Base-by-base conservation (phyloP, 23 tunicate species). In the Trididemnum miniatum region DNA sequence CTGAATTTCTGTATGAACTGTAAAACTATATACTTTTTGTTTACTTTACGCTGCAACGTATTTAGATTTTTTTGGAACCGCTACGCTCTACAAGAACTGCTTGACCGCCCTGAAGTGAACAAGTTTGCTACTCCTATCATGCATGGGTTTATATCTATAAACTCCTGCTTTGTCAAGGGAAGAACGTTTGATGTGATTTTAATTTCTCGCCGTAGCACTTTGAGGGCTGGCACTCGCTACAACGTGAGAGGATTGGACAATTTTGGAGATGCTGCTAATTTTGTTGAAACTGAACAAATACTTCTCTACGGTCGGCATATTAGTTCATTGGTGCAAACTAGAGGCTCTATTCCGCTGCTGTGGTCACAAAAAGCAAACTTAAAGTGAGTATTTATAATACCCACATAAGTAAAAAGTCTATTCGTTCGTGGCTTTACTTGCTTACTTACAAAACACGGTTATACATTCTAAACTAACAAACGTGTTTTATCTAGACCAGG, bases 281-380 rank as follows among this genome's bases (percentile, higher is more conserved):
- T 79, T 81, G 99, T 96, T 35, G 99, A 96, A 59, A 96, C 99
- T 0, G 99, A 96, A 52, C 99, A 96, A 65, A 77, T 91, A 22
- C 71, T 96, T 33, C n/a, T 87, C 1, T 96, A 87, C 51, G 89
- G 78, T 31, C 65, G 88, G 20, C 74, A 84, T 49, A 73, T 88
- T 35, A 88, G 97, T 60, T 87, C 94, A 18, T 34, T 91, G 60
- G 99, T 96, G 2, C 93, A 87, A 59, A 96, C 99, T 0, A 76
- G 99, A 57, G 99, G 99, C 1, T 91, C 97, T 30, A 91, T 96
- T 67, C 99, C 99, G 0, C 60, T 96, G 71, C 28, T 84, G 0
- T 96, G 99, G 99, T 83, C 94, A 2, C 99, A 96, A 38, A 71
- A 79, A 64, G 89, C 97, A 24, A 91, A 96, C 62, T 40, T 96